Evolutionary conservation across 2,113 vertebrate genomes (phyloP).

Genomic region (Malurus elegans): DNA sequence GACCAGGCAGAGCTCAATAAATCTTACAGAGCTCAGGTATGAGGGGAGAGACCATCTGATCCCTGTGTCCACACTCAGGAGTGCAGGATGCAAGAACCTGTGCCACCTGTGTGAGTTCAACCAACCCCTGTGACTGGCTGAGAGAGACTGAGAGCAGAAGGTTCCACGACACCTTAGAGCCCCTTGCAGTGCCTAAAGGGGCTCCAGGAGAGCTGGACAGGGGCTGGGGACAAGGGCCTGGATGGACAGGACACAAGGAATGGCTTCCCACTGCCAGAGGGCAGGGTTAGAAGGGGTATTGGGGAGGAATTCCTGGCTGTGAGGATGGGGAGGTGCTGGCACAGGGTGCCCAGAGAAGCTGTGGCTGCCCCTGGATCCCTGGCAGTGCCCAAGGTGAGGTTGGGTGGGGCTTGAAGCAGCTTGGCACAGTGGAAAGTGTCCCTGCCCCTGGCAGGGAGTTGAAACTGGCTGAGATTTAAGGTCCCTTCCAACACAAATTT

Average conservation of each 20-base stretch:
- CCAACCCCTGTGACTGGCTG: too few species aligned
- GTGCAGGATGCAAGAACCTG: neutral
- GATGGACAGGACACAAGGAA: neutral
- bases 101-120: neutral
- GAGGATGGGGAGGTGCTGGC: rapidly evolving
- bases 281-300: rapidly evolving
- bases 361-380: neutral
- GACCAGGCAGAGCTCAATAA: rapidly evolving
- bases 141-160: neutral
- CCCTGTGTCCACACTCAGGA: neutral
- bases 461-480: neutral
- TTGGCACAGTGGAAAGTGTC: neutral
- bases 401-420: neutral
- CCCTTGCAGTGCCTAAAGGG: neutral
- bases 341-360: neutral
- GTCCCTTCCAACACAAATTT: neutral
- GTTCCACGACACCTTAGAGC: neutral
- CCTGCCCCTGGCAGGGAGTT: too few species aligned
- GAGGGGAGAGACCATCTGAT: neutral
- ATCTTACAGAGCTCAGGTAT: rapidly evolving
- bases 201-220: neutral
- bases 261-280: neutral
- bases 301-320: rapidly evolving
- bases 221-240: neutral
- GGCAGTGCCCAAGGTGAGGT: neutral